Evolutionary conservation across 2,888 invertebrate genomes (phyloP).

Genomic region (Lycia hirtaria): DNA sequence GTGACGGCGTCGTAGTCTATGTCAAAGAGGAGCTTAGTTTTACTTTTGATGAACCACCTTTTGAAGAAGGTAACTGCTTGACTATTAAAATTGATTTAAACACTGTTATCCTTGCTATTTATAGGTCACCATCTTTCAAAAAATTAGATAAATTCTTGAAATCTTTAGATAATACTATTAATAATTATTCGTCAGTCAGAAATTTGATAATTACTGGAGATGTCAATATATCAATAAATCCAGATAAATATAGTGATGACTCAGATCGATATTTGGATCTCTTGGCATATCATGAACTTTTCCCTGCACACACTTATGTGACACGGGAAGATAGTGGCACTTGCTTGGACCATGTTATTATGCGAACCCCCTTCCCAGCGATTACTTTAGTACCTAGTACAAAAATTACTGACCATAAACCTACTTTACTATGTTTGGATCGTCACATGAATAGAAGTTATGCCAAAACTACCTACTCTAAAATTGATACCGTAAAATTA

Average conservation of each 20-base stretch:
- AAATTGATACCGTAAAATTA: neutral
- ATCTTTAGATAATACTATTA: neutral
- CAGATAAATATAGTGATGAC: neutral
- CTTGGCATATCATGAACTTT: neutral
- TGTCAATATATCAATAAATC: slow-evolving; percentile 2
- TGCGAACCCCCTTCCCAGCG: neutral
- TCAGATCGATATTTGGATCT: slow-evolving; percentile 1
- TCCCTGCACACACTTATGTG: neutral
- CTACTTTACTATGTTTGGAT: neutral
- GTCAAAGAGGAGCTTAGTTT: neutral
- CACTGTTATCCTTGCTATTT: slow-evolving; percentile 1
- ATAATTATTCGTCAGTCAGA: neutral
- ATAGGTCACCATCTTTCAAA: slow-evolving; percentile 7
- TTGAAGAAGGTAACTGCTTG: slow-evolving; percentile 6
- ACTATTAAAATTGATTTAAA: neutral
- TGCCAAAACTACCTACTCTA: neutral
- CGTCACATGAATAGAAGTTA: neutral
- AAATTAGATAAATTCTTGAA: neutral
- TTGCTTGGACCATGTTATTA: slow-evolving; percentile 3
- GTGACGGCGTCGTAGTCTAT: slow-evolving; percentile 4
- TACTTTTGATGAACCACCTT: neutral
- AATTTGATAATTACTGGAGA: slow-evolving; percentile 8
- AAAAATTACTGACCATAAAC: neutral
- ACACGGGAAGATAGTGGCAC: too few relatives aligned
- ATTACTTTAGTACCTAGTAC: neutral